Percentiles rank a stretch among this genome's conserved stretches.
These are phyloP conservation scores for Uria lomvia DNA, from an alignment of 2,113 vertebrate species.

Conservation along the genomic window DNA sequence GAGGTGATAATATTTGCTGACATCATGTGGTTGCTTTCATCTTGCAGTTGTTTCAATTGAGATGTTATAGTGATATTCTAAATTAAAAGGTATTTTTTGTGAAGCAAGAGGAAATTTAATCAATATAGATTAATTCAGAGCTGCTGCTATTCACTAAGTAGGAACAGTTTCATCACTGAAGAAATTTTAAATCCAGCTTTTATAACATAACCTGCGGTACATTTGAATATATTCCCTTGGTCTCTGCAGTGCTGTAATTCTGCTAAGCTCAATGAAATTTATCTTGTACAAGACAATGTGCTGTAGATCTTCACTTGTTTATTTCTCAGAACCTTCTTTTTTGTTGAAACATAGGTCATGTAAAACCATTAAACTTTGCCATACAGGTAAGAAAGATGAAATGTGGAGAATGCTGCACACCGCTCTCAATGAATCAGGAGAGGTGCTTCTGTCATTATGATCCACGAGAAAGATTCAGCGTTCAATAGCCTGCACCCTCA, in stretches of 20 bases:
- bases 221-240: conserved; percentile 30
- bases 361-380: not conserved
- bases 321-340: conserved; percentile 19
- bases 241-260: conserved; percentile 35
- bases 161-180: conserved; percentile 25
- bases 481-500: not conserved
- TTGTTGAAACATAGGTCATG: not conserved
- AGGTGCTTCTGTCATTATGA: not conserved
- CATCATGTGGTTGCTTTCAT: conserved; percentile 6
- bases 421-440: not conserved
- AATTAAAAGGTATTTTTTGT: conserved; percentile 21
- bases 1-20: conserved; percentile 38
- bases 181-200: conserved; percentile 46
- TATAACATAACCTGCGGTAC: conserved; percentile 17
- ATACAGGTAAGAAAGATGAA: not conserved
- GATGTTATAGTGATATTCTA: conserved; percentile 11
- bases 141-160: conserved; percentile 40
- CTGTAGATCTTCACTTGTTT: conserved; percentile 49
- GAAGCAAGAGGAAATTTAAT: conserved; percentile 40
- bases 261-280: conserved; percentile 26
- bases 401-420: not conserved
- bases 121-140: conserved; percentile 57
- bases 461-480: not conserved
- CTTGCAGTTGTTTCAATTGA: conserved; percentile 31
- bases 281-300: not conserved